phyloP scores from a whole-genome alignment of 2,888 invertebrate species.

The Didymodactylos carnosus region DNA sequence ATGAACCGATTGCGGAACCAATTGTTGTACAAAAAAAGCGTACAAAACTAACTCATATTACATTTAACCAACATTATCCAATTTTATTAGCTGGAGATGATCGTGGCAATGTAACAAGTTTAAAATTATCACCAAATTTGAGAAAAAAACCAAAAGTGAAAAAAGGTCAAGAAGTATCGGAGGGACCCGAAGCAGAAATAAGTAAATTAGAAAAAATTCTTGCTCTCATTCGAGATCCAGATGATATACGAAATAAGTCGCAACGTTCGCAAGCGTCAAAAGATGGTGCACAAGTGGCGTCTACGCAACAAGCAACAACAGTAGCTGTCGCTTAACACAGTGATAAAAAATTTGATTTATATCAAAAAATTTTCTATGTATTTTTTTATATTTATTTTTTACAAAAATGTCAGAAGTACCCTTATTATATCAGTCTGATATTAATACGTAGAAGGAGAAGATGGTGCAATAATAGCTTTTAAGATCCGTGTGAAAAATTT shows the following conservation, averaged over 20 bases:
- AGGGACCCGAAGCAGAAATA: constrained; percentile 45
- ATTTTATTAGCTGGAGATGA: constrained; percentile 69
- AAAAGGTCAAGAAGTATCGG: constrained; percentile 41
- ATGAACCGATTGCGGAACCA: constrained; percentile 68
- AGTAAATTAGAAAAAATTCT: constrained; percentile 66
- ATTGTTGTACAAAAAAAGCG: constrained; percentile 63
- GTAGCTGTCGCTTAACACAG: background rate
- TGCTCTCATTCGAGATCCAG: constrained; percentile 53
- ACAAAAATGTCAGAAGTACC: no score
- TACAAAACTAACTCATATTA: constrained; percentile 58
- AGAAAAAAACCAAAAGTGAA: constrained; percentile 41
- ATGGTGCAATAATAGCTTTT: no score
- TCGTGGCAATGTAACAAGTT: constrained; percentile 55
- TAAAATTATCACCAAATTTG: constrained; percentile 79
- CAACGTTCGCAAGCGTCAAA: background rate
- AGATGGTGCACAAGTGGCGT: no score
- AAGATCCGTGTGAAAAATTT: no score
- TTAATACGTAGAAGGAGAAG: no score
- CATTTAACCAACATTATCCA: constrained; percentile 49
- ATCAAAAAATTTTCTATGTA: no score
- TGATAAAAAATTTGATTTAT: background rate
- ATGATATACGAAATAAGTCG: background rate
- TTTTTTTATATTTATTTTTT: no score
- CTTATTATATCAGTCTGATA: no score
- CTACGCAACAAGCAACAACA: background rate